These are phyloP conservation scores for Marasmarcha lunaedactyla DNA, from an alignment of 2,888 invertebrate species.

Conservation along the genomic window DNA sequence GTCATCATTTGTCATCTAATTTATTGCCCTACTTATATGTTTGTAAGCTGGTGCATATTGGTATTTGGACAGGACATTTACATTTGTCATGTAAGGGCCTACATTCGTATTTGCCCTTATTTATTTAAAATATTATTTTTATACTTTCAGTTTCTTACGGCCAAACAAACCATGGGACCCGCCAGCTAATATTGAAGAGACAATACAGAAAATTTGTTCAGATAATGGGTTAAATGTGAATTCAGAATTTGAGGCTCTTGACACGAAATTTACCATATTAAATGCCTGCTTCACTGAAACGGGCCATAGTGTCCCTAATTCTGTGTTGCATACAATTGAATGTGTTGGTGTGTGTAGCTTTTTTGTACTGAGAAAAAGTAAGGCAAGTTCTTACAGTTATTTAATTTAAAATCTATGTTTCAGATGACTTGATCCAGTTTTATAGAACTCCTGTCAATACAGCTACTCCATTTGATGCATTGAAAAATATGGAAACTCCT, in stretches of 20 bases:
- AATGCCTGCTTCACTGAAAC: slow-evolving; percentile 78
- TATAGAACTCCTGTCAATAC: slow-evolving; percentile 79
- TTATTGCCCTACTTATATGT: no score
- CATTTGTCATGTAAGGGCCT: neutral
- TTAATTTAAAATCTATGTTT: slow-evolving; percentile 15
- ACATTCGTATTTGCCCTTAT: slow-evolving; percentile 8
- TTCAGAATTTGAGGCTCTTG: slow-evolving; percentile 53
- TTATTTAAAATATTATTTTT: slow-evolving; percentile 4
- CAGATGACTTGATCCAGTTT: slow-evolving; percentile 77
- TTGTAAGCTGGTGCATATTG: no score
- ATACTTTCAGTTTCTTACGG: slow-evolving; percentile 78
- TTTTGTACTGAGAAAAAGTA: no score
- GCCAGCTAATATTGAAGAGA: slow-evolving; percentile 72
- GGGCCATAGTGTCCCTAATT: slow-evolving; percentile 85
- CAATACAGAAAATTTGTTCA: slow-evolving; percentile 72
- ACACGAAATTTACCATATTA: slow-evolving; percentile 77
- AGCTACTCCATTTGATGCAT: slow-evolving; percentile 78
- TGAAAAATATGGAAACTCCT: slow-evolving; percentile 81
- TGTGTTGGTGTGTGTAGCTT: slow-evolving; percentile 71
- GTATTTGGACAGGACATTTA: no score
- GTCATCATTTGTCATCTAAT: no score
- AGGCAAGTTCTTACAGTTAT: no score
- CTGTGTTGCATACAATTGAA: slow-evolving; percentile 79
- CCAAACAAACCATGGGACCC: slow-evolving; percentile 81
- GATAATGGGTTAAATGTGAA: slow-evolving; percentile 57